These are phyloP conservation scores for Oceanodroma tethys DNA, from an alignment of 2,113 vertebrate genomes.

Conservation along the genomic window DNA sequence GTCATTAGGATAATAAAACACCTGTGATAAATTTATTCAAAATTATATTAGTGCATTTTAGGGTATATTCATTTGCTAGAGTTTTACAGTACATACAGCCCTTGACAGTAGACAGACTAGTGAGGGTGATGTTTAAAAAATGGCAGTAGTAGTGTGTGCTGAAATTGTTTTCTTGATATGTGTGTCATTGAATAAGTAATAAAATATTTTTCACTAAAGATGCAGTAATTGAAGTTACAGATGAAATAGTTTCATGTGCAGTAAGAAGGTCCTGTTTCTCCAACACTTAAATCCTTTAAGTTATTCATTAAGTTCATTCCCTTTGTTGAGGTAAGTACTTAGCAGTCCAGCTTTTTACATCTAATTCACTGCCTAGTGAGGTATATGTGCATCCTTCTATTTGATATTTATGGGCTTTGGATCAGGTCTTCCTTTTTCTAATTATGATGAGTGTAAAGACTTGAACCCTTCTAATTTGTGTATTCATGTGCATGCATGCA, in stretches of 20 bases:
- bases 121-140: neutral
- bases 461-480: neutral
- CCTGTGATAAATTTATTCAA: neutral
- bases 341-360: neutral
- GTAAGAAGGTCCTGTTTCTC: neutral
- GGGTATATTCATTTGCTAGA: neutral
- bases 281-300: neutral
- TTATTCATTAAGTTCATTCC: neutral
- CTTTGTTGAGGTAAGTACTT: neutral
- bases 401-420: neutral
- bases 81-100: neutral
- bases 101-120: neutral
- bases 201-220: neutral
- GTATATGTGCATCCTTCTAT: neutral
- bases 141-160: neutral
- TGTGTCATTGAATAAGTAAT: neutral
- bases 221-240: neutral
- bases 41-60: neutral
- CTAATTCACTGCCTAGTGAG: neutral
- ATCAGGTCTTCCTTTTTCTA: neutral
- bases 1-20: neutral
- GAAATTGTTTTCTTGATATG: neutral
- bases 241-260: neutral
- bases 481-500: neutral
- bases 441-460: neutral